Conservation (phyloP, 2,113 vertebrate genomes). For the Brachionichthys hirsutus region DNA sequence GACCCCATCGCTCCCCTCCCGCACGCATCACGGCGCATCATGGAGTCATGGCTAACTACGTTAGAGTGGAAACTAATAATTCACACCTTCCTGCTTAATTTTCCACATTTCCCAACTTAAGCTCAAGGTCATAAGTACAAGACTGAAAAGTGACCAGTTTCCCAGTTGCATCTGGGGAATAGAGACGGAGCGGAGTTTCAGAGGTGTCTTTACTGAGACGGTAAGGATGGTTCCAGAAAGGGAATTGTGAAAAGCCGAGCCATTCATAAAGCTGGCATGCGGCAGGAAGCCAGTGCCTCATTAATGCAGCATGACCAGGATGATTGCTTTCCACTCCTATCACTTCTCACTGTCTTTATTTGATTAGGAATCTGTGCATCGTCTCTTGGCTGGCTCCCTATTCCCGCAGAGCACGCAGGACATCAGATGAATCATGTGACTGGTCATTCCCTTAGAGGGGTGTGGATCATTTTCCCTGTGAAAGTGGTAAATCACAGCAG, state of each 20-base stretch:
- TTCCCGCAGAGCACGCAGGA: constrained; percentile 36
- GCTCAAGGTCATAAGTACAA: constrained; percentile 43
- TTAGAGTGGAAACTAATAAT: not conserved
- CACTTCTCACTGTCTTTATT: constrained; percentile 53
- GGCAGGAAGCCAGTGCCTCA: constrained; percentile 40
- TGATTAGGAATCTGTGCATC: constrained; percentile 72
- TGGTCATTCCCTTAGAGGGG: constrained; percentile 24
- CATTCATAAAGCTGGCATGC: constrained; percentile 44
- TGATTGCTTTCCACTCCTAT: constrained; percentile 47
- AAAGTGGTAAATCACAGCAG: constrained; percentile 56
- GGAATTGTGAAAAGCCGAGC: constrained; percentile 36
- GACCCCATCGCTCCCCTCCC: constrained; percentile 10
- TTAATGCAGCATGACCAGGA: constrained; percentile 51
- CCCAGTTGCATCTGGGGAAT: constrained; percentile 2
- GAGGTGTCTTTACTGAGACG: not conserved
- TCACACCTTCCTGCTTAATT: not conserved
- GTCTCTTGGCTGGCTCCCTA: constrained; percentile 43
- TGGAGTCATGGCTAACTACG: constrained; percentile 13
- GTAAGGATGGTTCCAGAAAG: constrained; percentile 23
- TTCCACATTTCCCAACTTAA: not conserved
- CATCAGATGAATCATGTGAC: constrained; percentile 34
- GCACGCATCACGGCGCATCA: not conserved
- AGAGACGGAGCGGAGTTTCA: not conserved
- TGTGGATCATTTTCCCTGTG: constrained; percentile 30
- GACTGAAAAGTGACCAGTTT: not conserved